phyloP scores from a whole-genome alignment of 2,113 vertebrate genomes.

The Hiodon alosoides region DNA sequence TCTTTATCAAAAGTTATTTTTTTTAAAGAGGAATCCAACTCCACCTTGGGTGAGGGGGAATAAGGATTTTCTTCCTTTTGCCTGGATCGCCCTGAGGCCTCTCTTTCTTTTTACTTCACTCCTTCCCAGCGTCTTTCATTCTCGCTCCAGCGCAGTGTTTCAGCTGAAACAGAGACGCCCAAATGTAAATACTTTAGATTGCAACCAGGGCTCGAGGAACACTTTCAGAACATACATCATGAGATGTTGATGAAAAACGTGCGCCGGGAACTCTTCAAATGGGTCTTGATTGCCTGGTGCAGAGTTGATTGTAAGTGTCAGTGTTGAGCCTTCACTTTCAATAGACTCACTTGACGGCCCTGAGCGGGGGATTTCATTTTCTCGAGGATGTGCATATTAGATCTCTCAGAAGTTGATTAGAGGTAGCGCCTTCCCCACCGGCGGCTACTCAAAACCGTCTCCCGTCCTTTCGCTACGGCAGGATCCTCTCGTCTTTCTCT shows the following conservation, averaged over 20 bases:
- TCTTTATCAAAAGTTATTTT: conserved; percentile 4
- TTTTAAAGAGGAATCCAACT: conserved; percentile 3
- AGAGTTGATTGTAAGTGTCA: conserved; percentile 51
- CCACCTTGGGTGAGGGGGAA: not conserved
- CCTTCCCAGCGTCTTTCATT: not conserved
- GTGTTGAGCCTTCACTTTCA: conserved; percentile 30
- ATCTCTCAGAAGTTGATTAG: conserved; percentile 47
- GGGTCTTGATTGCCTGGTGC: conserved; percentile 52
- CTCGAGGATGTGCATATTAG: conserved; percentile 44
- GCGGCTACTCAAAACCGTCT: not conserved
- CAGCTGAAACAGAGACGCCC: conserved; percentile 1
- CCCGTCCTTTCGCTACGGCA: not conserved
- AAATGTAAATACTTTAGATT: conserved; percentile 36
- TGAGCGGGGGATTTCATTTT: conserved; percentile 52
- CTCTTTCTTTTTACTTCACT: not conserved
- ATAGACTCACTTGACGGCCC: conserved; percentile 40
- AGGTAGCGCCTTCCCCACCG: conserved; percentile 40
- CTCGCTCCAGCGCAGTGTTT: not conserved
- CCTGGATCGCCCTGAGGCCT: conserved; percentile 5
- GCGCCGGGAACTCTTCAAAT: conserved; percentile 21
- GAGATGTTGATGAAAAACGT: conserved; percentile 28
- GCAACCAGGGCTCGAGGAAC: conserved; percentile 21
- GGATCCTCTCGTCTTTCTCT: not conserved
- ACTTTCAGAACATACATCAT: conserved; percentile 32
- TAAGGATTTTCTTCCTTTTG: not conserved